Evolutionary conservation across 1,140 invertebrate genomes (phyloP), one percentile per base, ranked within the genome.

Genomic region (Drosophila lowei): DNA sequence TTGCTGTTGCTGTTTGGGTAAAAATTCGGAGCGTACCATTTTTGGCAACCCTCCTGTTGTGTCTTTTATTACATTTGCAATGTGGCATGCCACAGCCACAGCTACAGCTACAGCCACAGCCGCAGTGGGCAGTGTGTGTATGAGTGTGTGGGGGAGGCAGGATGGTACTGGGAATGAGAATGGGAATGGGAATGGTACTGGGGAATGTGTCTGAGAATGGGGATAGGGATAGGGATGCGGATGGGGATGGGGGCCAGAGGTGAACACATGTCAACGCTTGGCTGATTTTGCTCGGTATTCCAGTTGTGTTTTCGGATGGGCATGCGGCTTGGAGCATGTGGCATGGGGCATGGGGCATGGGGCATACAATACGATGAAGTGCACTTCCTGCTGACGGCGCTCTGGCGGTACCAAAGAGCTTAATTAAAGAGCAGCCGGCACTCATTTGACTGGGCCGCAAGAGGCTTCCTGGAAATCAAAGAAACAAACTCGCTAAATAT

Each of bases 401-500:
- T 56, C 72, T 75, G 83, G 63, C 83, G 83, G 83, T 55, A 57
- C 55, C 52, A 56, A 73, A 48, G 62, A 61, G 71, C 77, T 77
- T 83, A 88, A 88, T 88, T 88, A 88, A 88, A 88, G 83, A 83
- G 78, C 77, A 61, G 72, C 63, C 62, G 73, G 64, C 59, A 75
- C 79, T 84, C 79, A 85, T 85, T 86, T 77, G 81, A 80, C 81
- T 85, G 76, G 72, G 70, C 70, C 71, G 34, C 65, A 60, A 73
- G 60, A 52, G 58, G 78, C 83, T 88, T 88, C 83, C 83, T 88
- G 83, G 83, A 88, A 88, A 88, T 88, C 83, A 88, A 88, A 88
- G 78, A 88, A 88, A 88, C 83, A 88, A 88, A 88, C 83, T 88
- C 73, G 83, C 83, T 88, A 88, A 88, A 88, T 88, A 88, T 88